Percentiles rank a stretch among this genome's conserved stretches.
Conservation (phyloP, 2,797 vertebrate species). For the Margarornis squamiger region DNA sequence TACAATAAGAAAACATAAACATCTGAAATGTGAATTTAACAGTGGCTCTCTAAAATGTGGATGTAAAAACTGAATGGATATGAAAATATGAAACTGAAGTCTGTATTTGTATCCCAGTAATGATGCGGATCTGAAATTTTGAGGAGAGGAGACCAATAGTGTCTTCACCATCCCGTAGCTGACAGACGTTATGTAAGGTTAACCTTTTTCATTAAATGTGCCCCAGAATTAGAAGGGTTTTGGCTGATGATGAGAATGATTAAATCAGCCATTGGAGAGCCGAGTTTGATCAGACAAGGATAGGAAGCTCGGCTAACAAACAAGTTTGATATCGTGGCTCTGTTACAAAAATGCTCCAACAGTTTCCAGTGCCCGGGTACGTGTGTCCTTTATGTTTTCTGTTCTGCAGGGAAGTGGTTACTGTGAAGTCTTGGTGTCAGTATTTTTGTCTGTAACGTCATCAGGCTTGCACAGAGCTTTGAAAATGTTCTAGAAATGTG, state of each 20-base stretch:
- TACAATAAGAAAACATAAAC: neutral
- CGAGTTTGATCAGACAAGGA: neutral
- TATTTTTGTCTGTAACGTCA: neutral
- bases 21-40: neutral
- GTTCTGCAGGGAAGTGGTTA: neutral
- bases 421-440: neutral
- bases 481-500: constrained; percentile 14
- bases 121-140: neutral
- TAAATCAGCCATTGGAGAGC: neutral
- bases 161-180: neutral
- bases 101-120: neutral
- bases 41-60: neutral
- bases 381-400: neutral
- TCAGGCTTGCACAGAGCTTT: neutral
- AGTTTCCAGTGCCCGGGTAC: neutral
- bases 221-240: neutral
- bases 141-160: neutral
- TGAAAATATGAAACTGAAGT: neutral
- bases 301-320: neutral
- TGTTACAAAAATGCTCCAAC: neutral
- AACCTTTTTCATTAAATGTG: neutral
- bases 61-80: neutral
- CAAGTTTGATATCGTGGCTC: neutral
- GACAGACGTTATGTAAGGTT: neutral
- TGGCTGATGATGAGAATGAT: neutral